Percentiles rank a stretch among this genome's conserved stretches.
These are phyloP conservation scores for Bradypodion ventrale DNA, from an alignment of 2,797 vertebrate species.

Conservation along the genomic window DNA sequence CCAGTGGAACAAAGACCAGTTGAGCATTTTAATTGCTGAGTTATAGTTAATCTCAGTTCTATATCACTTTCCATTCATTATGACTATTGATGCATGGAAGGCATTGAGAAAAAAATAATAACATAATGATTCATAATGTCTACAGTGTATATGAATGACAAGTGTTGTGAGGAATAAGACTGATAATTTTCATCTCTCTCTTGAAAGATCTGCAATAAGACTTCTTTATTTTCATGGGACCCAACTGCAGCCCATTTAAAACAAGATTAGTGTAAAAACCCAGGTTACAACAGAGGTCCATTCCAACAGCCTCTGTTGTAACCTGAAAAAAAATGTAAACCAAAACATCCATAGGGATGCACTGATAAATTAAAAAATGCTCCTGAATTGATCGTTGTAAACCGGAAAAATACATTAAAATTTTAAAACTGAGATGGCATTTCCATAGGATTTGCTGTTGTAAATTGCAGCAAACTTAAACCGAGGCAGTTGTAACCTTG, in stretches of 20 bases:
- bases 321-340: too few species aligned
- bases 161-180: conserved; percentile 55
- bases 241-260: conserved; percentile 55
- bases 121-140: conserved; percentile 70
- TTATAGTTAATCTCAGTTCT: conserved; percentile 74
- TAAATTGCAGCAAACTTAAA: too few species aligned
- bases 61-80: conserved; percentile 75
- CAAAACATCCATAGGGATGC: too few species aligned
- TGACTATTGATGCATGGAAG: conserved; percentile 71
- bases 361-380: too few species aligned
- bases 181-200: conserved; percentile 58
- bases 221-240: conserved; percentile 46
- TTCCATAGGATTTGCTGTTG: too few species aligned
- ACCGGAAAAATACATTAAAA: too few species aligned
- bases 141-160: conserved; percentile 55
- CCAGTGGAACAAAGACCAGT: conserved; percentile 73
- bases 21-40: conserved; percentile 81
- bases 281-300: too few species aligned
- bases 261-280: too few species aligned
- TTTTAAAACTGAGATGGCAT: too few species aligned
- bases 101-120: conserved; percentile 74
- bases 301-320: too few species aligned
- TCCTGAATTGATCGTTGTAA: too few species aligned
- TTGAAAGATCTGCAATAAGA: conserved; percentile 53
- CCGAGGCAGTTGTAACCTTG: too few species aligned